phyloP scores from a whole-genome alignment of 2,113 vertebrate species.

The Xiphias gladius region DNA sequence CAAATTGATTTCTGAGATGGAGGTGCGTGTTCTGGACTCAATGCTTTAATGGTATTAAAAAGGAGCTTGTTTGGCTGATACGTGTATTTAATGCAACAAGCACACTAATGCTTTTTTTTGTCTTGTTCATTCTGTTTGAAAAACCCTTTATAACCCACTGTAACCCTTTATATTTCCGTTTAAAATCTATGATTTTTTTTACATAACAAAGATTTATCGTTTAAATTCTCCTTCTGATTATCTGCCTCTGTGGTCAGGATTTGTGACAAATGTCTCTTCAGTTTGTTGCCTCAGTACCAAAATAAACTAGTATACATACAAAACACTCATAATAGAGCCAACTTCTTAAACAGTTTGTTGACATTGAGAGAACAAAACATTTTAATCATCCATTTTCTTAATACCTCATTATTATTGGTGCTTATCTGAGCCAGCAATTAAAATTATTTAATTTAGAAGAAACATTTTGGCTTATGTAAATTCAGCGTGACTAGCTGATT shows the following conservation, averaged over 20 bases:
- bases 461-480: background rate
- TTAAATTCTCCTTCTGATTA: background rate
- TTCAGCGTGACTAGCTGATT: background rate
- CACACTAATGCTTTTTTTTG: background rate
- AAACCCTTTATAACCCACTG: background rate
- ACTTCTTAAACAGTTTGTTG: background rate
- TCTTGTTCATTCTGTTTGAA: background rate
- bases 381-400: no score
- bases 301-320: background rate
- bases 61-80: background rate
- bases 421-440: background rate
- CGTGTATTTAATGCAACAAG: background rate
- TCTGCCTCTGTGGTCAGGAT: background rate
- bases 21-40: slow-evolving; percentile 7
- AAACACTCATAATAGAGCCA: background rate
- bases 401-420: background rate
- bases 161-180: background rate
- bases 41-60: slow-evolving; percentile 16
- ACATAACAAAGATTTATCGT: background rate
- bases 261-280: background rate
- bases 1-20: slow-evolving; percentile 49
- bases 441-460: background rate
- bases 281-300: slow-evolving; percentile 3
- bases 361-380: no score
- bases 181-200: no score